These are phyloP conservation scores for Pollimyrus isidori DNA, from an alignment of 2,113 vertebrate species.

Conservation along the genomic window DNA sequence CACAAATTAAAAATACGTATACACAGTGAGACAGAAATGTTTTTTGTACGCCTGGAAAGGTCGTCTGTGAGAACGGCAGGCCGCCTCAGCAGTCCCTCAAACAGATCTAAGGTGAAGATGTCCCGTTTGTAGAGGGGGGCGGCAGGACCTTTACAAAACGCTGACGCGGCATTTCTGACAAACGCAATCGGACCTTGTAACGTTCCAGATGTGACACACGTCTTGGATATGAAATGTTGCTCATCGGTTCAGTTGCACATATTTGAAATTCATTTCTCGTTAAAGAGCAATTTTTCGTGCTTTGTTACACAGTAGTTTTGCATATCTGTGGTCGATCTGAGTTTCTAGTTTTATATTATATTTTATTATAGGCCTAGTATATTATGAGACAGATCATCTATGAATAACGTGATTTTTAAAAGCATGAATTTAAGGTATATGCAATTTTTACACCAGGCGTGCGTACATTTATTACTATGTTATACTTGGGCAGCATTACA, in stretches of 20 bases:
- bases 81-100: background rate
- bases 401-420: background rate
- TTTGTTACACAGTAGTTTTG: background rate
- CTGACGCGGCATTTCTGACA: conserved; percentile 14
- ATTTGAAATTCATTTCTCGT: background rate
- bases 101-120: background rate
- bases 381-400: background rate
- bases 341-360: background rate
- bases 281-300: background rate
- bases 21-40: background rate
- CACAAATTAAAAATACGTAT: conserved; percentile 14
- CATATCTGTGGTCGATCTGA: background rate
- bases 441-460: background rate
- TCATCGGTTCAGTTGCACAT: background rate
- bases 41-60: background rate
- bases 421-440: background rate
- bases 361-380: background rate
- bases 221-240: background rate
- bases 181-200: background rate
- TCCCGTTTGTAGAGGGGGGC: background rate
- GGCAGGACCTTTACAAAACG: background rate
- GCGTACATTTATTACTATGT: background rate
- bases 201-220: background rate
- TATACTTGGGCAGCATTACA: background rate
- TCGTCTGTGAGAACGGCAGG: background rate